Conservation (phyloP, 1,140 invertebrate genomes). For the Phymastichus coffea region DNA sequence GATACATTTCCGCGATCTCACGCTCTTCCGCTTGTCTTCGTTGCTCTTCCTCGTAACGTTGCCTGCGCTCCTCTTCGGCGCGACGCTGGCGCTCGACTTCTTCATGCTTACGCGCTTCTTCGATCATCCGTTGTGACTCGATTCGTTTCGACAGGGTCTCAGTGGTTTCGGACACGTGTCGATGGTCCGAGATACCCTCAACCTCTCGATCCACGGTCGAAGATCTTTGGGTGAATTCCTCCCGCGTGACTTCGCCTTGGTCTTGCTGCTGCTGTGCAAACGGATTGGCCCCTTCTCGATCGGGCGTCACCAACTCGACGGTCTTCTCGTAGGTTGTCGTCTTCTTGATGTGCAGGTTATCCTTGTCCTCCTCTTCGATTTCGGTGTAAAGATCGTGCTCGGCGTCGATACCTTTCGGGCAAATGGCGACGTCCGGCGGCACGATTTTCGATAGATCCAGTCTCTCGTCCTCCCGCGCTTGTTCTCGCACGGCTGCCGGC, state of each 20-base stretch:
- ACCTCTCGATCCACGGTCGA: constrained; percentile 38
- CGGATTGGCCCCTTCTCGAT: constrained; percentile 30
- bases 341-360: constrained; percentile 49
- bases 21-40: constrained; percentile 39
- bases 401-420: constrained; percentile 44
- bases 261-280: constrained; percentile 14
- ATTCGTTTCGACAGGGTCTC: constrained; percentile 45
- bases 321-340: constrained; percentile 53
- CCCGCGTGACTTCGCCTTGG: background rate
- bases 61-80: constrained; percentile 40
- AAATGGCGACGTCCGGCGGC: constrained; percentile 41
- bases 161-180: constrained; percentile 36
- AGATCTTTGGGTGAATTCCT: constrained; percentile 16
- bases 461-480: constrained; percentile 34
- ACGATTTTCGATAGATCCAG: constrained; percentile 43
- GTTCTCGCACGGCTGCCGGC: constrained; percentile 20
- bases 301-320: constrained; percentile 41
- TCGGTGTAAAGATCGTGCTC: constrained; percentile 52
- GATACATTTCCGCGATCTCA: constrained; percentile 32
- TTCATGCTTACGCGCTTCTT: constrained; percentile 44
- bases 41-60: constrained; percentile 38
- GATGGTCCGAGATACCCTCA: constrained; percentile 34
- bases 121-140: constrained; percentile 47
- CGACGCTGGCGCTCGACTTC: constrained; percentile 38
- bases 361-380: constrained; percentile 48